Base-by-base conservation (phyloP, 1,140 invertebrate genomes). In the Lineus longissimus region DNA sequence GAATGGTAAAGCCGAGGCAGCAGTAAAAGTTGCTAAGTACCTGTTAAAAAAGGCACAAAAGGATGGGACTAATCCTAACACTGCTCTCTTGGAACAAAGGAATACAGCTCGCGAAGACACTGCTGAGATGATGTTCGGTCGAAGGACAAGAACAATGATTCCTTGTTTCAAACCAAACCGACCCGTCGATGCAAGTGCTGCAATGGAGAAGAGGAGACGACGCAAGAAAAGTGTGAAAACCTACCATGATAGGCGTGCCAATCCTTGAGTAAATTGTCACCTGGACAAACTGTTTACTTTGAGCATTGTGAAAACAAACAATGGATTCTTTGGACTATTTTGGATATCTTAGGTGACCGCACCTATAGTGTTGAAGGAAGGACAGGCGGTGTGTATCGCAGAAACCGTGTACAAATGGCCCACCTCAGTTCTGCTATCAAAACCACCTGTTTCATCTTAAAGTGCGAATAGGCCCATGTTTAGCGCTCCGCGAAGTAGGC, bases 231-330 rank as follows among this genome's bases (percentile, higher is more conserved):
- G 45, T 15, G 45, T 70, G 1, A 41, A 61, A 27, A 51, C 33
- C n/a, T 55, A 19, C 33, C 58, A 66, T 45, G 36, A 70, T 36
- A 64, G 60, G 36, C 55, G 22, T n/a, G 36, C 63, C 29, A 54
- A 22, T 27, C 43, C 19, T 40, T 66, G 29, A 36, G 57, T 25
- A 40, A 62, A 33, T 40, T 63, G 19, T 30, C 30, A 22, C 54
- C 31, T 2, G 61, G 54, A n/a, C 59, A 70, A 33, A 23, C 55
- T 57, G 66, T 70, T 9, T 70, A 60, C 55, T 71, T 67, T 41
- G 57, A 64, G 58, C 60, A 56, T n/a, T 36, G 56, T 19, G n/a
- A 59, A 57, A 51, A 62, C 33, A 30, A 61, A 22, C 19, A 55
- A 17, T 70, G 62, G 66, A 60, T 47, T 30, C 27, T 55, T 43